Percentiles rank a stretch among this genome's conserved stretches.
Evolutionary conservation across 2,888 invertebrate species (phyloP).

Genomic region (Eudemis profundana): DNA sequence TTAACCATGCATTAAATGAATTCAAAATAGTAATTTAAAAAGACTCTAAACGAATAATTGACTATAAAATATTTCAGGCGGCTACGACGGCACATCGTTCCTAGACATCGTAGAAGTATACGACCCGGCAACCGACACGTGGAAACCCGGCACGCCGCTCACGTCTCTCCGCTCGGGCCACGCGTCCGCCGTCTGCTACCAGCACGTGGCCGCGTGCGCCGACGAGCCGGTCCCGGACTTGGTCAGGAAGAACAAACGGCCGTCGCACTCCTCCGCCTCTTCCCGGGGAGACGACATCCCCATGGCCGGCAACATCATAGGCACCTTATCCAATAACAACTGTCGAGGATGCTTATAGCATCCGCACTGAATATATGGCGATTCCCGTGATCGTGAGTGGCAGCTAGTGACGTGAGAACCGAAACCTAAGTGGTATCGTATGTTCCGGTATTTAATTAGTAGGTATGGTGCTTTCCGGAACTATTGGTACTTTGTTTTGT

Average conservation of each 20-base stretch:
- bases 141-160: slow-evolving; percentile 91
- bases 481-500: background rate
- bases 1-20: too few species aligned
- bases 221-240: slow-evolving; percentile 58
- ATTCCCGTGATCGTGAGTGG: background rate
- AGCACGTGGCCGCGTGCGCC: slow-evolving; percentile 85
- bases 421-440: background rate
- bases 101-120: slow-evolving; percentile 95
- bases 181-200: slow-evolving; percentile 95
- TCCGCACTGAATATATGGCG: background rate
- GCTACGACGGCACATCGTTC: slow-evolving; percentile 95
- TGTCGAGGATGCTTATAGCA: slow-evolving; percentile 55
- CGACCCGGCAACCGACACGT: slow-evolving; percentile 90
- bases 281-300: slow-evolving; percentile 66
- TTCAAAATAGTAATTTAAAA: too few species aligned
- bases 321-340: slow-evolving; percentile 64
- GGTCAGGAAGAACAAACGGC: slow-evolving; percentile 56
- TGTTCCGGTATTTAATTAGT: background rate
- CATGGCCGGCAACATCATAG: slow-evolving; percentile 73
- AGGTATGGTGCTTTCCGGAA: background rate
- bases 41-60: too few species aligned
- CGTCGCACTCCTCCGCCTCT: slow-evolving; percentile 47
- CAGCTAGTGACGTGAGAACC: background rate
- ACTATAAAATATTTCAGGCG: slow-evolving; percentile 85
- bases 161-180: slow-evolving; percentile 96